Base-by-base conservation (phyloP, 2,888 invertebrate species). In the Mactromeris polynyma region DNA sequence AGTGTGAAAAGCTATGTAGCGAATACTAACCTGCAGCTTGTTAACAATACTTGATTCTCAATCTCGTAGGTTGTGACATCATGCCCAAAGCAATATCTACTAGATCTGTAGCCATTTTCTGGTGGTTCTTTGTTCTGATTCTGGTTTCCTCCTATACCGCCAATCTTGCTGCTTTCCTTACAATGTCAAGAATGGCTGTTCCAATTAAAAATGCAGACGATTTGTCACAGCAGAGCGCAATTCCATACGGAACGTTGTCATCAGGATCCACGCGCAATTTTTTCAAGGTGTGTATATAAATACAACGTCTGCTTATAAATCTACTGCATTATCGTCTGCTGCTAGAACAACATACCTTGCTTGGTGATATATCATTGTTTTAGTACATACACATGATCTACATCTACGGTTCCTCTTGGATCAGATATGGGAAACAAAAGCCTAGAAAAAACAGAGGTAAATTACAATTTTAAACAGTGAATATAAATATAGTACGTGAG, bases 111-210 rank as follows among this genome's bases (percentile, higher is more conserved):
- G 99, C 99, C 17, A 99, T 97, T n/a, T 96, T 97, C 58, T 99
- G 99, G 99, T 99, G 99, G 99, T 99, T 99, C 97, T 99, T 99
- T 97, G 99, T 99, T 0, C 97, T 99, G 69, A 99, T 99, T 96
- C 99, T 99, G 96, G 98, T 99, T 90, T 99, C 99, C 0, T 99
- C 99, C 11, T 99, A 99, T 97, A 99, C 99, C 7, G 99, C 99
- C 21, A 99, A 99, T 97, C 97, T 99, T 95, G 99, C 99, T 0
- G 99, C 99, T 1, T 99, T 99, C 97, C 97, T 99, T 77, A 99
- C 99, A 0, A 99, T 99, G 42, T 99, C 99, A 96, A 97, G 99
- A 69, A 99, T 99, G 97, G 98, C 99, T 88, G 98, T 99, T 54
- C 99, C 99, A 0, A 99, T 99, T 89, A 99, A 99, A 97, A 98